Percentiles rank a stretch among this genome's conserved stretches.
Evolutionary conservation across 2,797 vertebrate species (phyloP).

Genomic region (Megalops cyprinoides): DNA sequence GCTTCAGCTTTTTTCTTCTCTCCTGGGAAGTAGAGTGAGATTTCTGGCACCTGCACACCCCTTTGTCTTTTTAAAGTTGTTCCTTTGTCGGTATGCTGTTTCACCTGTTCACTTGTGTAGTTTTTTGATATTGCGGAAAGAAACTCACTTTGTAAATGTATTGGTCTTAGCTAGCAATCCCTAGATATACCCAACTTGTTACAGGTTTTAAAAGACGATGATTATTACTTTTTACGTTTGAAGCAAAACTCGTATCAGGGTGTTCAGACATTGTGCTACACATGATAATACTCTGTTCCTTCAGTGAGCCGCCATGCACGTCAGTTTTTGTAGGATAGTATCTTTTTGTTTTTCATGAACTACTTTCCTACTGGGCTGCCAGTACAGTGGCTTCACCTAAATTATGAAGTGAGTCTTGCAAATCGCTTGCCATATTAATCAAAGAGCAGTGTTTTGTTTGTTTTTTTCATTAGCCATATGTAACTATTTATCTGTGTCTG

Average conservation of each 20-base stretch:
- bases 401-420: slow-evolving; percentile 1
- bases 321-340: slow-evolving; percentile 3
- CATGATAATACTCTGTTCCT: slow-evolving; percentile 5
- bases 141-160: slow-evolving; percentile 15
- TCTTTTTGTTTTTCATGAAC: not conserved
- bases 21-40: slow-evolving; percentile 31
- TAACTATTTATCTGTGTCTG: slow-evolving; percentile 23
- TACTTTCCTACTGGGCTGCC: slow-evolving; percentile 7
- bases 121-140: slow-evolving; percentile 12
- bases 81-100: slow-evolving; percentile 13
- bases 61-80: slow-evolving; percentile 32
- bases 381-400: not conserved
- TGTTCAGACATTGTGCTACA: slow-evolving; percentile 19
- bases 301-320: slow-evolving; percentile 15
- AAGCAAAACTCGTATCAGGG: slow-evolving; percentile 32
- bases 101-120: slow-evolving; percentile 24
- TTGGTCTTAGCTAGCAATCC: slow-evolving; percentile 11
- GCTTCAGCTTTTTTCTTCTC: slow-evolving; percentile 32
- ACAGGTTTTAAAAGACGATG: slow-evolving; percentile 17
- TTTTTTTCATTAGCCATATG: not conserved
- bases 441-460: slow-evolving; percentile 19
- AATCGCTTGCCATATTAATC: not conserved
- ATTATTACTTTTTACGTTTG: slow-evolving; percentile 26
- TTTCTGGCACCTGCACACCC: slow-evolving; percentile 44
- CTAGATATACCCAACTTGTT: slow-evolving; percentile 5